Evolutionary conservation across 35 echinoderm and acorn worm genomes (phyloP).

Genomic region (Chiridota heheva): DNA sequence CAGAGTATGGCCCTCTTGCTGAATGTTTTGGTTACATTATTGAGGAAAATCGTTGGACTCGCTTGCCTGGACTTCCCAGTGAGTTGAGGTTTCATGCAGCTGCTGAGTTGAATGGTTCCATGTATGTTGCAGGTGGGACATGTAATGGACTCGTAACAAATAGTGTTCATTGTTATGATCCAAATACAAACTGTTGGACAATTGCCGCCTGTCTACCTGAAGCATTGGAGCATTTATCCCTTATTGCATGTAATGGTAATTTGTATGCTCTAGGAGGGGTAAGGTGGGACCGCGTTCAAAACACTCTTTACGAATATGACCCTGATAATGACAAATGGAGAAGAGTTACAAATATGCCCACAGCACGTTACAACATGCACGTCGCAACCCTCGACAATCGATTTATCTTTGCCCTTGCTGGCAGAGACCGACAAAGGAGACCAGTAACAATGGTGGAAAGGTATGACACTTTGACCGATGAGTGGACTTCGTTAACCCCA

Average conservation of each 20-base stretch:
- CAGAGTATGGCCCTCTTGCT: slow-evolving; percentile 74
- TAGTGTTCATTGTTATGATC: slow-evolving; percentile 89
- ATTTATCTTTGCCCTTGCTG: slow-evolving; percentile 87
- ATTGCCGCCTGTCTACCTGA: slow-evolving; percentile 73
- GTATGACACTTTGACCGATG: slow-evolving; percentile 89
- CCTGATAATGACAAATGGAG: slow-evolving; percentile 79
- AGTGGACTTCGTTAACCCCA: slow-evolving; percentile 72
- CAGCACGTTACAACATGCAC: slow-evolving; percentile 90
- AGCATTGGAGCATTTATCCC: slow-evolving; percentile 81
- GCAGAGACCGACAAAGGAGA: slow-evolving; percentile 70
- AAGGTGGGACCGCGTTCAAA: slow-evolving; percentile 83
- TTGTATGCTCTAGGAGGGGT: slow-evolving; percentile 95
- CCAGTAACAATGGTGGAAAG: slow-evolving; percentile 78
- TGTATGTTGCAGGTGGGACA: slow-evolving; percentile 92
- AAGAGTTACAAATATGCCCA: slow-evolving; percentile 80
- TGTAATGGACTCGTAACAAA: slow-evolving; percentile 82
- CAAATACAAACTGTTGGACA: slow-evolving; percentile 87
- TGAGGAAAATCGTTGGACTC: slow-evolving; percentile 92
- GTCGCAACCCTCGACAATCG: slow-evolving; percentile 72
- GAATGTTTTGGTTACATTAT: slow-evolving; percentile 92
- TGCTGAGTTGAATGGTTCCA: slow-evolving; percentile 74
- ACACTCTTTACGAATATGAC: slow-evolving; percentile 91
- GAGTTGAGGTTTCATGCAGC: slow-evolving; percentile 96
- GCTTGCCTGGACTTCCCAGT: slow-evolving; percentile 78
- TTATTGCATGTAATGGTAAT: slow-evolving; percentile 90